Base-by-base conservation (phyloP, 2,113 vertebrate genomes). In the Oryzias curvinotus region DNA sequence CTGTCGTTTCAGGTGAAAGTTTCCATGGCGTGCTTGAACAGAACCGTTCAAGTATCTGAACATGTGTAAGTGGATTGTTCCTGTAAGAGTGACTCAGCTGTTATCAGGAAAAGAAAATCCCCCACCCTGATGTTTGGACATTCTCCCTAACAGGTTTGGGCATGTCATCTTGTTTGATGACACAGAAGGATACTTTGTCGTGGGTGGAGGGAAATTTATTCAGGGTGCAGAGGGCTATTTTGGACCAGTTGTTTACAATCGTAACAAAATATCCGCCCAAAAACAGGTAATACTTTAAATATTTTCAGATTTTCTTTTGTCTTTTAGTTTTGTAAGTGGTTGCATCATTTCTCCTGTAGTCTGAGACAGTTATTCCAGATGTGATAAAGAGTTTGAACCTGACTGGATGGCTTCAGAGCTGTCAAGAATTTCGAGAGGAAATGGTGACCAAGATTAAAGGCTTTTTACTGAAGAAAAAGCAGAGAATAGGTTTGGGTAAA, bases 101-200 rank as follows among this genome's bases (percentile, higher is more conserved):
- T 4, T 16, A 30, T 5, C 36, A 26, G 4, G 1, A 47, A 41
- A 41, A 26, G 41, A 16, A 25, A 19, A 47, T 26, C 3, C 1
- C 5, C 18, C 14, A n/a, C 41, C 28, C 7, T 17, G 12, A 45
- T 42, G 8, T 66, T n/a, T 52, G 36, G 14, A 21, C 10, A 16
- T 0, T 10, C 17, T 48, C 14, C 80, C 57, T 54, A 26, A 14
- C 78, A 93, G 93, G 57, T 85, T 90, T 42, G 18, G 14, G 0
- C 53, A 82, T 2, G 0, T 25, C 1, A 3, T 87, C 7, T 16
- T 54, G 19, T 12, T 94, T 64, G 90, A 92, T 70, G 93, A 94
- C 83, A 90, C 91, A 0, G 81, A 87, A 0, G 93, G 92, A 14
- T 90, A 86, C 62, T 93, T 93, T 85, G 87, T 90, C 55, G 75